phyloP scores from a whole-genome alignment of 2,113 vertebrate species.

The Zosterops hypoxanthus region DNA sequence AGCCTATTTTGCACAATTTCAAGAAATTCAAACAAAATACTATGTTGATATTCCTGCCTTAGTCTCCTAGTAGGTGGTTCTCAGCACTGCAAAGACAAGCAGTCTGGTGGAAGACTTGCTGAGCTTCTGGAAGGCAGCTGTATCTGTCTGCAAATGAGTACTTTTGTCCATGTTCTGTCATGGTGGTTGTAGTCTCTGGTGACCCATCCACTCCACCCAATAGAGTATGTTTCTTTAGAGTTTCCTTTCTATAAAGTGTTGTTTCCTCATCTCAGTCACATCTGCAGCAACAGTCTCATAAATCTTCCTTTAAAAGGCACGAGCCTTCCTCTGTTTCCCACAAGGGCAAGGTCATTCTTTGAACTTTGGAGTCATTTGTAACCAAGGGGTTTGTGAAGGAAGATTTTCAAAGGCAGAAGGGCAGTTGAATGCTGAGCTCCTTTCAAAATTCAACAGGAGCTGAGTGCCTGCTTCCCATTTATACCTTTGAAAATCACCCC shows the following conservation, averaged over 20 bases:
- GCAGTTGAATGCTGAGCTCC: conserved; percentile 31
- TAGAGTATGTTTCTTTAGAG: conserved; percentile 43
- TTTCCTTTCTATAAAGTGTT: conserved; percentile 50
- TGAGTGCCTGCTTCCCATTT: conserved; percentile 33
- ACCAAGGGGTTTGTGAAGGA: conserved; percentile 21
- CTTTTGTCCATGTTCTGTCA: not conserved
- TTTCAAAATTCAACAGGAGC: conserved; percentile 11
- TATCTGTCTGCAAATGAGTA: not conserved
- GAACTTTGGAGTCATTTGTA: conserved; percentile 68
- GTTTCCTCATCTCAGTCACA: conserved; percentile 54
- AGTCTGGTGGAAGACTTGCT: not conserved
- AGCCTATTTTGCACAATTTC: not conserved
- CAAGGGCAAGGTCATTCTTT: conserved; percentile 69
- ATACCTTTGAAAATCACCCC: conserved; percentile 46
- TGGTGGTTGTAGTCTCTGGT: not conserved
- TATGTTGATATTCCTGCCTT: not conserved
- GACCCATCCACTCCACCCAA: conserved; percentile 26
- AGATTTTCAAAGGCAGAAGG: conserved; percentile 47
- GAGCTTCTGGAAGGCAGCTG: not conserved
- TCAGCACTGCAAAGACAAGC: not conserved
- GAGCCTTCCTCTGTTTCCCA: conserved; percentile 60
- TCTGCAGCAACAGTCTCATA: conserved; percentile 56
- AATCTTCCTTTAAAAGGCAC: conserved; percentile 67
- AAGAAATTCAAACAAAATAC: not conserved
- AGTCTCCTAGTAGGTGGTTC: not conserved